Evolutionary conservation across 1,140 invertebrate species (phyloP), one percentile per base, ranked within the genome.

Genomic region (Centruroides sculpturatus): DNA sequence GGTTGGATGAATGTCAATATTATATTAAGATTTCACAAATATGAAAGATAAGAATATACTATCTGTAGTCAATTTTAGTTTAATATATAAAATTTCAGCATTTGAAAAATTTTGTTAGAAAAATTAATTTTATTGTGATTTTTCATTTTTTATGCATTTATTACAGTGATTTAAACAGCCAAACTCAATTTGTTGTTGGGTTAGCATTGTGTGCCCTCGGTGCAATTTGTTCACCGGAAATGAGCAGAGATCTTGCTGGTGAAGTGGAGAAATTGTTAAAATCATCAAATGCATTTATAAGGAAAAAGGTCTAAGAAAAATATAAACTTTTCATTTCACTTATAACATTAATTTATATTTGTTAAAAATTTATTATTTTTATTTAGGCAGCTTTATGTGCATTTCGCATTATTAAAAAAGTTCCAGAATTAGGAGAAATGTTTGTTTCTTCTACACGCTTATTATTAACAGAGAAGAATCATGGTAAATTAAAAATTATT

Each of bases 371-470:
- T 51, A 13, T 13, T 51, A 13, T 51, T 41, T 41, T 41, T 41
- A 41, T 6, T 23, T 41, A 59, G 76, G 95, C 96, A 4, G 93
- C 92, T 12, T 76, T 99, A 3, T 98, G 95, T 76, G 96, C 96
- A 36, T 96, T 95, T 74, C 80, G 95, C 66, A 98, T 99, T 67
- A 92, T 99, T 47, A 55, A 88, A 66, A 86, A 96, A 72, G 93
- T 98, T 23, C 96, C 96, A n/a, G 96, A 99, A 75, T 75, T 99
- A 23, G 96, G 98, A 88, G 95, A 99, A 77, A 97, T 98, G 82
- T 99, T 97, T 76, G 81, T 98, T 65, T 93, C 96, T 12, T 91
- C 92, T 5, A 95, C 94, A 1, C 81, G 94, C 69, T 92, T 90
- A 69, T 77, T 99, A 60, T 79, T 99, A 34, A 92, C 91, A 56